Evolutionary conservation across 2,888 invertebrate genomes (phyloP).

Genomic region (Phrixothrix hirtus): DNA sequence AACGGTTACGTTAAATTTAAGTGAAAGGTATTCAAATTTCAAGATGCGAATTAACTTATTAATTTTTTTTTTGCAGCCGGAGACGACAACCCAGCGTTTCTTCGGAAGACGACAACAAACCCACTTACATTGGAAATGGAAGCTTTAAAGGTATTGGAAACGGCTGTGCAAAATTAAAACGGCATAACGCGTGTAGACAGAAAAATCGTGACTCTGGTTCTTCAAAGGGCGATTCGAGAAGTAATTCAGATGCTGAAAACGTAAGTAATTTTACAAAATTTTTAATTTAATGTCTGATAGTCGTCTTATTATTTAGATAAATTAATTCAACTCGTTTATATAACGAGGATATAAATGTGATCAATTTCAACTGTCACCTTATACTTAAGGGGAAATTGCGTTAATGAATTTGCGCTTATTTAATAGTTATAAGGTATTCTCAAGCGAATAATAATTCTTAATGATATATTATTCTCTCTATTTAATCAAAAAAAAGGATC

Average conservation of each 20-base stretch:
- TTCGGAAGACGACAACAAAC: slow-evolving; percentile 47
- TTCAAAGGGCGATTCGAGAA: slow-evolving; percentile 8
- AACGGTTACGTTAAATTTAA: too few relatives aligned
- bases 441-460: too few relatives aligned
- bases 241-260: slow-evolving; percentile 10
- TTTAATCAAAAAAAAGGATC: too few relatives aligned
- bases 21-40: too few relatives aligned
- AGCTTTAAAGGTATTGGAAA: slow-evolving; percentile 51
- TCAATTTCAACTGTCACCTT: neutral
- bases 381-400: neutral
- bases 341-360: neutral
- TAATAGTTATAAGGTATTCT: too few relatives aligned
- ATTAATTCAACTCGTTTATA: neutral
- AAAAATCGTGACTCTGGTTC: slow-evolving; percentile 45
- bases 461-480: too few relatives aligned
- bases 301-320: too few relatives aligned
- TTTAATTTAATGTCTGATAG: neutral
- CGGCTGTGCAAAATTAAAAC: slow-evolving; percentile 52
- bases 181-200: slow-evolving; percentile 54
- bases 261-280: slow-evolving; percentile 8
- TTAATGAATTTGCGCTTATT: slow-evolving; percentile 7
- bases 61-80: slow-evolving; percentile 40
- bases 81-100: slow-evolving; percentile 48
- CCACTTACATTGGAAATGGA: slow-evolving; percentile 38
- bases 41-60: too few relatives aligned